Percentiles rank a stretch among this genome's conserved stretches.
Conservation (phyloP, 2,888 invertebrate species). For the Sphaeridia pumilis region DNA sequence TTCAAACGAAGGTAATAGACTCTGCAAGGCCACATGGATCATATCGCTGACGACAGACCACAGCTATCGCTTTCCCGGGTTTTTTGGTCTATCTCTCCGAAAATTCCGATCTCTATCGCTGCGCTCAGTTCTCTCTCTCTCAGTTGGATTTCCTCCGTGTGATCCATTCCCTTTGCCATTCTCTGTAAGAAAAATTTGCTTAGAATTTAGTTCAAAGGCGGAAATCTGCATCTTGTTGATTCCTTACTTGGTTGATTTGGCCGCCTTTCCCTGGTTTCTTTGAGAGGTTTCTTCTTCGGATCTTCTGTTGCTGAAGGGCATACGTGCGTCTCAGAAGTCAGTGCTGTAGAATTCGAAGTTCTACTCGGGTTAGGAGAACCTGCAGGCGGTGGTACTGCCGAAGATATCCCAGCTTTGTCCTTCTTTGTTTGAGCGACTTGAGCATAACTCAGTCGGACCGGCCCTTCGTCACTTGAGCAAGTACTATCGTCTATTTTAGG, state of each 20-base stretch:
- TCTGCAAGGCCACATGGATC: too few species aligned
- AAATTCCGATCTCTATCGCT: slow-evolving; percentile 25
- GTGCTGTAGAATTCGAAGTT: background rate
- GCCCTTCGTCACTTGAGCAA: slow-evolving; percentile 36
- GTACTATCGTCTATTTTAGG: slow-evolving; percentile 27
- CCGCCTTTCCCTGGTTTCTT: slow-evolving; percentile 30
- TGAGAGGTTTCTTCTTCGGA: slow-evolving; percentile 26
- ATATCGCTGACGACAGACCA: too few species aligned
- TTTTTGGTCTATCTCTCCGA: slow-evolving; percentile 16
- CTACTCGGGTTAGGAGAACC: slow-evolving; percentile 8
- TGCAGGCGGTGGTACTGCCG: slow-evolving; percentile 10
- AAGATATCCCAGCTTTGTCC: slow-evolving; percentile 27
- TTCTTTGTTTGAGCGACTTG: slow-evolving; percentile 49
- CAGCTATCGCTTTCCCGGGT: slow-evolving; percentile 1
- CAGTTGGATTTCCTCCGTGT: too few species aligned
- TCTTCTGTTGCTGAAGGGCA: slow-evolving; percentile 8
- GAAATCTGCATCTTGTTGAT: background rate
- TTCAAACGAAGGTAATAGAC: too few species aligned
- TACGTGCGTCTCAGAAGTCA: too few species aligned
- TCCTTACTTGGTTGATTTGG: slow-evolving; percentile 28
- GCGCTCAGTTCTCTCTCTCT: slow-evolving; percentile 20
- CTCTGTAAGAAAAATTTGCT: background rate
- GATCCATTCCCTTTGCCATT: background rate
- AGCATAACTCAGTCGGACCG: slow-evolving; percentile 49
- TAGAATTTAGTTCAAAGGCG: background rate